Conservation (phyloP, 1,140 invertebrate genomes). For the Drosophila pachea region DNA sequence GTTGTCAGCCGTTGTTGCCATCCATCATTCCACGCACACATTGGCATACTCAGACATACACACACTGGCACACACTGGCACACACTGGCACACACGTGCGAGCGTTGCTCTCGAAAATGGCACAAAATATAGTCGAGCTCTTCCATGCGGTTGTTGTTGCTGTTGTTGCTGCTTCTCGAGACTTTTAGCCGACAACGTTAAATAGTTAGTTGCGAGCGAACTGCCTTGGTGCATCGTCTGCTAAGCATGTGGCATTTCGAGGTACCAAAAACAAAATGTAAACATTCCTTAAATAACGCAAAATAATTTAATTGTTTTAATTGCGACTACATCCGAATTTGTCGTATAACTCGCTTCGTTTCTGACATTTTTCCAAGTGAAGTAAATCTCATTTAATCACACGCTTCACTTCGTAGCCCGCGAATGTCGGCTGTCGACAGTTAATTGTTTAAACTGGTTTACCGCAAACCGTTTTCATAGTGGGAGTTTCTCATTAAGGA, state of each 20-base stretch:
- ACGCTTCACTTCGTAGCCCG: slow-evolving; percentile 23
- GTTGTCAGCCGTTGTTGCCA: slow-evolving; percentile 45
- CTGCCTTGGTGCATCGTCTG: slow-evolving; percentile 11
- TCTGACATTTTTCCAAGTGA: neutral
- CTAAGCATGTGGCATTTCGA: slow-evolving; percentile 41
- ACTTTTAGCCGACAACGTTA: slow-evolving; percentile 51
- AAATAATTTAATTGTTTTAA: neutral
- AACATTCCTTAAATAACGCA: slow-evolving; percentile 1
- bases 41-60: slow-evolving; percentile 25
- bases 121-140: slow-evolving; percentile 56
- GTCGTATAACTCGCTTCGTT: neutral
- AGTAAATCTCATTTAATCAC: slow-evolving; percentile 8
- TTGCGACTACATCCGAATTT: neutral
- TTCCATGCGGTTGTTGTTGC: slow-evolving; percentile 23
- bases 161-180: slow-evolving; percentile 7
- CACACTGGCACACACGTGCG: slow-evolving; percentile 27
- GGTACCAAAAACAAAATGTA: slow-evolving; percentile 23
- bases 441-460: slow-evolving; percentile 62
- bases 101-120: slow-evolving; percentile 69
- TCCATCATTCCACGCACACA: slow-evolving; percentile 54
- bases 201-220: slow-evolving; percentile 25
- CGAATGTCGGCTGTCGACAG: slow-evolving; percentile 49
- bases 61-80: slow-evolving; percentile 6
- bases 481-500: slow-evolving; percentile 7
- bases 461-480: slow-evolving; percentile 19